These are phyloP conservation scores for Peromyscus leucopus DNA, from an alignment of 2,113 vertebrate genomes.

Conservation along the genomic window DNA sequence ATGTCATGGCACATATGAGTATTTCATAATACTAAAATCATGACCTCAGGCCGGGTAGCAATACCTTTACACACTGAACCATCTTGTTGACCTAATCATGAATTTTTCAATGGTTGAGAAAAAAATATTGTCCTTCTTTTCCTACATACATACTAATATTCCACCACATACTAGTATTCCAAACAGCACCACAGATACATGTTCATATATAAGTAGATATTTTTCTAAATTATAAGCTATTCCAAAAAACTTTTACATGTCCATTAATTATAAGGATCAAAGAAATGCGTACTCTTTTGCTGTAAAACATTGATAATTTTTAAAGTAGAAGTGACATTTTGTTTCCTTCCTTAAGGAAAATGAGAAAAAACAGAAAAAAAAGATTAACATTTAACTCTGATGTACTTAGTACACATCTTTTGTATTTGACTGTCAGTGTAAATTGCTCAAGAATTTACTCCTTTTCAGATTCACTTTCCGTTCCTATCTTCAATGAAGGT, in stretches of 20 bases:
- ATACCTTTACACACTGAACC: no score
- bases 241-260: background rate
- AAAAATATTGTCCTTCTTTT: background rate
- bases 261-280: background rate
- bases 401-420: background rate
- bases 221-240: background rate
- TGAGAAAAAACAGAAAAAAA: background rate
- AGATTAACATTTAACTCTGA: background rate
- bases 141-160: background rate
- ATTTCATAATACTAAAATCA: background rate
- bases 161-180: background rate
- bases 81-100: background rate
- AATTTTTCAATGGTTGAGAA: background rate
- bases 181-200: background rate
- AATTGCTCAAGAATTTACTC: background rate
- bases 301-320: background rate
- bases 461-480: background rate
- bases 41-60: no score
- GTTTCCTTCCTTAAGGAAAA: background rate
- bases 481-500: background rate
- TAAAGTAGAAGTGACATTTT: background rate
- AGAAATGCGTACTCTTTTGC: background rate
- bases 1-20: background rate
- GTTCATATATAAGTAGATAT: background rate
- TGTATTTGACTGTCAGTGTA: background rate